Percentiles rank a stretch among this genome's conserved stretches.
Conservation (phyloP, 92 coral and sea anemone species). For the Phenganax subtilis region DNA sequence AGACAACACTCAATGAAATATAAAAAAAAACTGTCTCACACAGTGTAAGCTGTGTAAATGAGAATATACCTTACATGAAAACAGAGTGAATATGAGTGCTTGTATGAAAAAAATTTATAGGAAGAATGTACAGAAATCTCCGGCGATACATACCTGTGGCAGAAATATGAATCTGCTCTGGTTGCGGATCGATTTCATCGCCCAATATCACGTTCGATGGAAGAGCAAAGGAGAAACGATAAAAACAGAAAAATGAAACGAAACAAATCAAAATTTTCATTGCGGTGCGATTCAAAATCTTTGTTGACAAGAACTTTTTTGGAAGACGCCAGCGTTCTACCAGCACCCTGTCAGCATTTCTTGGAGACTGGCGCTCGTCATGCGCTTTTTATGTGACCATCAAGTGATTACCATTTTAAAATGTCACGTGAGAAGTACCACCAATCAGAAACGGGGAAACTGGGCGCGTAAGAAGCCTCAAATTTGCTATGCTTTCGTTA, state of each 20-base stretch:
- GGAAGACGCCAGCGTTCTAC: no score
- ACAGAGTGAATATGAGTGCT: no score
- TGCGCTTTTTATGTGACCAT: neutral
- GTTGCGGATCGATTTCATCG: slow-evolving; percentile 62
- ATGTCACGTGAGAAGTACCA: neutral
- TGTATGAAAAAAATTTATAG: no score
- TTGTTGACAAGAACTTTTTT: no score
- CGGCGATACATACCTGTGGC: slow-evolving; percentile 68
- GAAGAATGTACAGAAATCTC: neutral
- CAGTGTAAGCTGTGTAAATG: no score
- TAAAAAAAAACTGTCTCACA: no score
- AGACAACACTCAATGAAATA: no score
- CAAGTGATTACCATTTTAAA: neutral
- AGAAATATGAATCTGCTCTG: slow-evolving; percentile 89
- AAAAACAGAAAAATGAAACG: neutral
- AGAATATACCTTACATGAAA: no score
- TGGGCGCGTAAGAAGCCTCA: no score
- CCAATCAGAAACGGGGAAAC: no score
- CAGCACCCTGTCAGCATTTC: no score
- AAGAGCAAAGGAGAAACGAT: neutral
- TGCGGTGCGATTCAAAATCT: neutral
- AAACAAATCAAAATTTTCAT: slow-evolving; percentile 2
- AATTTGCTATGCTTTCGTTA: no score
- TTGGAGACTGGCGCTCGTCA: neutral
- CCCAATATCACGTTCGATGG: neutral